phyloP scores from a whole-genome alignment of 2,113 vertebrate species.

The Leptobrachium ailaonicum region DNA sequence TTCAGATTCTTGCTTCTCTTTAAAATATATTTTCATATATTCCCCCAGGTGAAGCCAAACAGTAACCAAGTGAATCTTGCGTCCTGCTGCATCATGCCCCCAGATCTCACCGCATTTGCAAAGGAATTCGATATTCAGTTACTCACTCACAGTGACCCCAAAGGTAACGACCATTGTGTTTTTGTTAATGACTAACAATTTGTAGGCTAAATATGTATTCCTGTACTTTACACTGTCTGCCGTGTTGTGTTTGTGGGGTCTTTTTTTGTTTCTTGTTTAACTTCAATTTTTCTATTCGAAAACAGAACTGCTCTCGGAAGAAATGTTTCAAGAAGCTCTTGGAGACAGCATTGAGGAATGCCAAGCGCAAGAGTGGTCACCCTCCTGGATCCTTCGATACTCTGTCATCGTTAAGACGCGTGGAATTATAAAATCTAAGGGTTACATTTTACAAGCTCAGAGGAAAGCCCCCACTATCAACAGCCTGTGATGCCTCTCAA shows the following conservation, averaged over 20 bases:
- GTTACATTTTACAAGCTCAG: slow-evolving; percentile 90
- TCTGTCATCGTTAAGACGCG: slow-evolving; percentile 95
- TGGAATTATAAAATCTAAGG: slow-evolving; percentile 97
- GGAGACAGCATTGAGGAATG: slow-evolving; percentile 76
- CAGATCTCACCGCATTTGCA: slow-evolving; percentile 94
- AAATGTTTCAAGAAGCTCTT: slow-evolving; percentile 86
- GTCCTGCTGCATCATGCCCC: slow-evolving; percentile 98
- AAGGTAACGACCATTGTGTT: slow-evolving; percentile 72
- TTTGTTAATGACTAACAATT: background rate
- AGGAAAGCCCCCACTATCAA: slow-evolving; percentile 68
- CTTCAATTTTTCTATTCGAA: slow-evolving; percentile 50
- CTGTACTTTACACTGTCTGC: background rate
- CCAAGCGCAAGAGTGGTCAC: slow-evolving; percentile 78
- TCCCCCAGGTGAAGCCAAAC: slow-evolving; percentile 88
- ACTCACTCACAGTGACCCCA: slow-evolving; percentile 93
- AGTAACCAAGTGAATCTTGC: slow-evolving; percentile 98
- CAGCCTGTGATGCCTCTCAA: background rate
- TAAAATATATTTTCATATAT: slow-evolving; percentile 37
- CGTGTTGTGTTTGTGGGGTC: background rate
- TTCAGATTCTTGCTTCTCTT: background rate
- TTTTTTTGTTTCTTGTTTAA: slow-evolving; percentile 8
- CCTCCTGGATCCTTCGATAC: slow-evolving; percentile 93
- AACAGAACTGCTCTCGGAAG: slow-evolving; percentile 87
- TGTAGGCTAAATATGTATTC: background rate
- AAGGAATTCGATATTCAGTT: slow-evolving; percentile 96